Evolutionary conservation across 2,113 vertebrate species (phyloP), one percentile per base, ranked within the genome.

Genomic region (Carettochelys insculpta): DNA sequence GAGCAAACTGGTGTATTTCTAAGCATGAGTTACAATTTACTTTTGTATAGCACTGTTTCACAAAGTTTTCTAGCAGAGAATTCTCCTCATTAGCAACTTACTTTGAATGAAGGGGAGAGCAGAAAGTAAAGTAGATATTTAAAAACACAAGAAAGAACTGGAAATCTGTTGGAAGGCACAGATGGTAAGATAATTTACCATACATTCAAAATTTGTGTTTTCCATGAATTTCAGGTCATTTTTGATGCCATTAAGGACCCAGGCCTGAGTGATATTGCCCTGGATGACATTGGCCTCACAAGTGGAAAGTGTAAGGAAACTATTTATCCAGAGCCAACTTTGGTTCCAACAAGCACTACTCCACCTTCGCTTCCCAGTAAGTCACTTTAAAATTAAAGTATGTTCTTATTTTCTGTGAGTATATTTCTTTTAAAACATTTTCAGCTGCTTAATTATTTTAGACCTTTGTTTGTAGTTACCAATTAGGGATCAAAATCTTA

Each of bases 271-370:
- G 98, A 98, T 54, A 98, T 99, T 20, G 98, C 98, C 0, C 71
- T 99, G 91, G 99, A 99, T 97, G 99, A 99, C 88, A 98, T 99
- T 90, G 95, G 87, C 14, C 77, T 99, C 87, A 97, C 88, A 2
- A 47, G 89, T n/a, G 98, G 97, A 3, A 81, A 92, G 25, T 99
- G 99, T 95, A 95, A 97, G 41, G 91, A 95, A 1, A 96, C 90
- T 51, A 95, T 90, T 88, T 97, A 97, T 25, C 97, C 98, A 14
- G 98, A 99, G n/a, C 98, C 99, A 22, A 99, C 99, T 38, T 96
- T 65, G 2, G 96, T 98, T 31, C 99, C 98, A 20, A 94, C 93
- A 77, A 83, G 89, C 22, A 84, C 97, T 4, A 96, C 97, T 43
- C 89, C 89, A 0, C 94, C 98, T 56, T 95, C 97, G 0, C 93